Conservation (phyloP, 2,797 vertebrate species). For the Cuniculus paca region DNA sequence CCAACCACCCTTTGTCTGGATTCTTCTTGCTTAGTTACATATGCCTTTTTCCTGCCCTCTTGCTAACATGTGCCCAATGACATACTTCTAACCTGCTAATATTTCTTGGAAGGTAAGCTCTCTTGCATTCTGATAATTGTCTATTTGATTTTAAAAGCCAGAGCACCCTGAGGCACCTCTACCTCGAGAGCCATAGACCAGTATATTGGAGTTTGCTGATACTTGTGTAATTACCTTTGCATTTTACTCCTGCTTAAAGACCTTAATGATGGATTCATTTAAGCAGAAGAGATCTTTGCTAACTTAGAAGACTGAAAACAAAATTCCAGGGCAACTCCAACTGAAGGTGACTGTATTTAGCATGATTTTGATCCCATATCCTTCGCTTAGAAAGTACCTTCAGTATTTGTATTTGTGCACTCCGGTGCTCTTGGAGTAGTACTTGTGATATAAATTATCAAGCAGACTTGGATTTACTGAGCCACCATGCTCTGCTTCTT, state of each 20-base stretch:
- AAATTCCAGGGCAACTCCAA: slow-evolving; percentile 68
- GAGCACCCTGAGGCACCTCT: slow-evolving; percentile 77
- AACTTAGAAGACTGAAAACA: slow-evolving; percentile 67
- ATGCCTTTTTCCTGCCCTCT: slow-evolving; percentile 89
- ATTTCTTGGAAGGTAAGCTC: slow-evolving; percentile 90
- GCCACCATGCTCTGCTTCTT: slow-evolving; percentile 51
- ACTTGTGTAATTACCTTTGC: slow-evolving; percentile 26
- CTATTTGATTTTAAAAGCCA: slow-evolving; percentile 85
- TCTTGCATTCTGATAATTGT: slow-evolving; percentile 88
- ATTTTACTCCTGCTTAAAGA: slow-evolving; percentile 74
- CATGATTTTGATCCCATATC: slow-evolving; percentile 40
- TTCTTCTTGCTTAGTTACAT: slow-evolving; percentile 85
- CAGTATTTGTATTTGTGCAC: slow-evolving; percentile 35
- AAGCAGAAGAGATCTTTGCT: slow-evolving; percentile 71
- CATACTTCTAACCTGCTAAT: slow-evolving; percentile 89
- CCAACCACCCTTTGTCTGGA: slow-evolving; percentile 73
- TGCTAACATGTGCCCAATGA: slow-evolving; percentile 89
- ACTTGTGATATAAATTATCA: neutral
- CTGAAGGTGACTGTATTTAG: slow-evolving; percentile 57
- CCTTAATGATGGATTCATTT: slow-evolving; percentile 56
- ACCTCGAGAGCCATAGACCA: slow-evolving; percentile 60
- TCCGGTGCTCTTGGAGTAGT: slow-evolving; percentile 30
- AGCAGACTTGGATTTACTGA: slow-evolving; percentile 42
- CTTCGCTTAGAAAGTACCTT: slow-evolving; percentile 60
- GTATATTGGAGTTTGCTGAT: slow-evolving; percentile 51